phyloP scores from a whole-genome alignment of 2,113 vertebrate species.

The Tragelaphus buxtoni region DNA sequence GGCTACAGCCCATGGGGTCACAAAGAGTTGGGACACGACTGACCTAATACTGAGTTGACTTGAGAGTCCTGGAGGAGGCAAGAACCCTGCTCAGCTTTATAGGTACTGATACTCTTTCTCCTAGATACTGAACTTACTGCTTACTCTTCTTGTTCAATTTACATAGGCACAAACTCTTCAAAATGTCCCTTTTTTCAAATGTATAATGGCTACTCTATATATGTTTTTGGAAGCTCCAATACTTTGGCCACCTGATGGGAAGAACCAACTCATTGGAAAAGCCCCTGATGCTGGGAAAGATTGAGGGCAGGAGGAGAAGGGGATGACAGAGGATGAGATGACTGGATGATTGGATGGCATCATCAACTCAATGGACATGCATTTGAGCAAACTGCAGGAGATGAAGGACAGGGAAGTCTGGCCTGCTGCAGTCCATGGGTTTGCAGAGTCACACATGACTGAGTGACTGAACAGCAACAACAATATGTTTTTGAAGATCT shows the following conservation, averaged over 20 bases:
- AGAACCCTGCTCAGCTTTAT: background rate
- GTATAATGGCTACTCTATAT: background rate
- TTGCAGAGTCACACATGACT: background rate
- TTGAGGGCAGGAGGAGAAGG: background rate
- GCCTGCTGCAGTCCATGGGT: background rate
- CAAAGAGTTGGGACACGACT: background rate
- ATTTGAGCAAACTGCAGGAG: background rate
- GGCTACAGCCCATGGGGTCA: background rate
- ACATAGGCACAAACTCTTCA: background rate
- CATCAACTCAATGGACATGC: background rate
- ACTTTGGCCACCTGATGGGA: background rate
- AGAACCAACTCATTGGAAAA: background rate
- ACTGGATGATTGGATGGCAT: background rate
- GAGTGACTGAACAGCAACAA: background rate
- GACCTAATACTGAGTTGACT: background rate
- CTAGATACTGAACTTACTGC: background rate
- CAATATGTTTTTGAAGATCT: background rate
- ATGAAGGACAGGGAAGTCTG: background rate
- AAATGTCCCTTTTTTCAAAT: background rate
- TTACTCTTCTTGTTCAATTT: background rate
- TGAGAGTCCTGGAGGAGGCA: background rate
- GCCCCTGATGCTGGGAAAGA: background rate
- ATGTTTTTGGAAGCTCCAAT: background rate
- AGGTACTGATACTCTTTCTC: background rate
- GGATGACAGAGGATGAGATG: background rate